Evolutionary conservation across 2,113 vertebrate species (phyloP).

Genomic region (Nothocercus julius): DNA sequence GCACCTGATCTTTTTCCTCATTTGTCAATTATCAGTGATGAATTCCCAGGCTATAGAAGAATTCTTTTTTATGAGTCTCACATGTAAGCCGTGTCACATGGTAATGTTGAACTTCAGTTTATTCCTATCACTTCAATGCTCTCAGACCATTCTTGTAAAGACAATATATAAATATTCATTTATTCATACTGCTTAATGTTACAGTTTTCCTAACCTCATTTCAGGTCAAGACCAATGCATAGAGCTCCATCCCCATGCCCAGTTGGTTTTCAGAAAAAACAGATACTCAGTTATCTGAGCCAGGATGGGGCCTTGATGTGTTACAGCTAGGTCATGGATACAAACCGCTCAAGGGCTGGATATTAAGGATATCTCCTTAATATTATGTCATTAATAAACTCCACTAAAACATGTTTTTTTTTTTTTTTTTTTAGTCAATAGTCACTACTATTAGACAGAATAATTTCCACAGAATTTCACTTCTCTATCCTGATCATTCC

Average conservation of each 20-base stretch:
- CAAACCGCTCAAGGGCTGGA: background rate
- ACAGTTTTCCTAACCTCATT: background rate
- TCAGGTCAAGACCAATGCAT: background rate
- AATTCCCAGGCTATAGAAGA: background rate
- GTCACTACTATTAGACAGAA: background rate
- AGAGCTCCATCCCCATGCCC: accelerated
- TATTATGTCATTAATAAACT: background rate
- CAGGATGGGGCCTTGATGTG: background rate
- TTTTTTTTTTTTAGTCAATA: background rate
- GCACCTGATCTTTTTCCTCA: background rate
- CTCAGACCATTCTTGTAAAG: background rate
- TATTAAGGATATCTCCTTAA: background rate
- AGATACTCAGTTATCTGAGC: background rate
- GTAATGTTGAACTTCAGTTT: background rate
- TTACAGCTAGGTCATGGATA: background rate
- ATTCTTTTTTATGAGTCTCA: background rate
- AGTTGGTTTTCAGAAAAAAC: background rate
- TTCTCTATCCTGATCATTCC: background rate
- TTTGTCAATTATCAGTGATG: background rate
- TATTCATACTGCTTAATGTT: background rate
- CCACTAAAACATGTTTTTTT: background rate
- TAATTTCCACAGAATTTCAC: background rate
- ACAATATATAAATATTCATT: too few species aligned
- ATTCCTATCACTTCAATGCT: background rate
- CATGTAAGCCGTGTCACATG: background rate